Evolutionary conservation across 2,797 vertebrate genomes (phyloP), one percentile per base, ranked within the genome.

Genomic region (Pygocentrus nattereri): DNA sequence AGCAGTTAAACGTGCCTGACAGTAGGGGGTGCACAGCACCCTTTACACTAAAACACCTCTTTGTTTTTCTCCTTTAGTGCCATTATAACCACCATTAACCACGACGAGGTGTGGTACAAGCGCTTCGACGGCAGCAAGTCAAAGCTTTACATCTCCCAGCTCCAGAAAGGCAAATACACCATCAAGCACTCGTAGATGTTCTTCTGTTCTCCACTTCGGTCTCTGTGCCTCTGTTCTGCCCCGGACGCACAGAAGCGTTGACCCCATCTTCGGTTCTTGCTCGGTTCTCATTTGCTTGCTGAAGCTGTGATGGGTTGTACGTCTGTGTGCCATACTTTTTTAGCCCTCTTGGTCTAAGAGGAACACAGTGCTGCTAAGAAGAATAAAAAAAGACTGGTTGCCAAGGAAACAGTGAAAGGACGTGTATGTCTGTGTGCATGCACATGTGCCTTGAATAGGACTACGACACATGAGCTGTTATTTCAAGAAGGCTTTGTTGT

Each of bases 141-240:
- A 38, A 99, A 99, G 93, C 95, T 99, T 61, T 99, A 98, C 92
- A 96, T 99, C 95, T 98, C 98, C 84, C 98, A 99, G 92, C 95
- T 99, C 87, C 98, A 97, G 93, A 99, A 99, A 96, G 98, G 98
- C 94, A 99, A 99, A 97, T 99, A 98, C 88, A 97, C 96, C 80
- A 99, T 99, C 93, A 99, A 98, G 90, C 97, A 98, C 67, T 69
- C 67, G 21, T 69, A 69, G 23, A 44, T 1, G 5, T 4, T 65
- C 62, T 38, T 65, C 31, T n/a, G 6, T 21, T 8, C 62, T n/a
- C 31, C 19, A 5, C 62, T n/a, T 38, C 7, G 31, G 16, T 30
- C 31, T 38, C 11, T 6, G 61, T 31, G 30, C 34, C 23, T 2
- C n/a, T 23, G 34, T n/a, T 44, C 41, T 13, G 27, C 21, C n/a